A percentile compares a stretch with the other conserved stretches of the same genome.
Conservation (phyloP, 2,888 invertebrate genomes). For the Calameuta pallipes region DNA sequence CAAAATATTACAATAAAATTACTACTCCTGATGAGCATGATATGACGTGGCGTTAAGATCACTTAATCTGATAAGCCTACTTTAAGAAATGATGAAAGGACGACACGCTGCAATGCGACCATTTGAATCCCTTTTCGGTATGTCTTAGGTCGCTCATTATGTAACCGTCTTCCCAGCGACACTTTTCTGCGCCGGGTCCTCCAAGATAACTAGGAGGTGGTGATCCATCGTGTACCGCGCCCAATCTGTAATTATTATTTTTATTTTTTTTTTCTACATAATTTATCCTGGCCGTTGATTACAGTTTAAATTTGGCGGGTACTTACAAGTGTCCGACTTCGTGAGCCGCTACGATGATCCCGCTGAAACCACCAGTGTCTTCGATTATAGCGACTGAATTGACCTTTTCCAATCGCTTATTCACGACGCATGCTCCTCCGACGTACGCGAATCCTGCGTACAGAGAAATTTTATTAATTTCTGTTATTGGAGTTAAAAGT, state of each 20-base stretch:
- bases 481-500: background rate
- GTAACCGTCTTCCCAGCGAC: conserved; percentile 95
- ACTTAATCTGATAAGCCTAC: conserved; percentile 69
- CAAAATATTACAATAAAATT: background rate
- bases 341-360: conserved; percentile 95
- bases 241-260: conserved; percentile 73
- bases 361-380: conserved; percentile 95
- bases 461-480: conserved; percentile 22
- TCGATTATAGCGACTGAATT: conserved; percentile 97
- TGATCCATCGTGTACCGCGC: conserved; percentile 96
- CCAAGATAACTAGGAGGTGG: conserved; percentile 94
- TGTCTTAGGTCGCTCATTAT: conserved; percentile 96
- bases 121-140: conserved; percentile 93
- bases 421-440: conserved; percentile 95
- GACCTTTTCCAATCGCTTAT: conserved; percentile 94
- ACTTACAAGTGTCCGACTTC: conserved; percentile 97
- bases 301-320: conserved; percentile 2
- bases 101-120: conserved; percentile 92
- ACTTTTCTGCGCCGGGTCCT: conserved; percentile 93
- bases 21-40: background rate
- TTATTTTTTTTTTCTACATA: background rate
- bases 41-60: background rate
- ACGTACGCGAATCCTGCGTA: conserved; percentile 92
- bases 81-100: conserved; percentile 96
- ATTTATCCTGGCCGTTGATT: conserved; percentile 5